These are phyloP conservation scores for Diacarnus erythraeanus DNA, from an alignment of 37 sponge, comb jelly and placozoan species.

Conservation along the genomic window DNA sequence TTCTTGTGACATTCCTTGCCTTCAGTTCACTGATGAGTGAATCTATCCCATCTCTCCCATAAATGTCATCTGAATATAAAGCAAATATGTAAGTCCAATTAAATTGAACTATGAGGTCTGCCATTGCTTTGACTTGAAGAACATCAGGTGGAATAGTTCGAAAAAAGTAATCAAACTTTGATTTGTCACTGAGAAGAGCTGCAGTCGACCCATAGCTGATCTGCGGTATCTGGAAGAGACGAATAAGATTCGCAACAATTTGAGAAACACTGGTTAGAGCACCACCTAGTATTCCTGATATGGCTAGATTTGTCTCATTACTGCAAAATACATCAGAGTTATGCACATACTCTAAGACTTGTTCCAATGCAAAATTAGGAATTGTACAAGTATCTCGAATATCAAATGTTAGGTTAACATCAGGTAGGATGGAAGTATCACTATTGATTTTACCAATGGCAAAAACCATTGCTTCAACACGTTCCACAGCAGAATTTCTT, in stretches of 20 bases:
- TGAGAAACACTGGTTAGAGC: constrained; percentile 49
- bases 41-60: constrained; percentile 50
- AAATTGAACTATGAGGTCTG: constrained; percentile 43
- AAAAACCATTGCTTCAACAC: constrained; percentile 69
- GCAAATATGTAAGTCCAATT: constrained; percentile 63
- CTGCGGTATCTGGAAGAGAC: constrained; percentile 75
- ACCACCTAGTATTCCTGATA: constrained; percentile 72
- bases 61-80: constrained; percentile 31
- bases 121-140: constrained; percentile 71
- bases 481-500: constrained; percentile 35
- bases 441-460: constrained; percentile 63
- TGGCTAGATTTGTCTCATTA: background rate
- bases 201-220: constrained; percentile 76
- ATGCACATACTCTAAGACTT: constrained; percentile 10
- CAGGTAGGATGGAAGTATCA: constrained; percentile 36
- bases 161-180: constrained; percentile 68
- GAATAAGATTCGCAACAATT: constrained; percentile 52
- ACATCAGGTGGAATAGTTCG: constrained; percentile 80
- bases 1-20: background rate
- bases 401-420: constrained; percentile 50
- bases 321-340: background rate
- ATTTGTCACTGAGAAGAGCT: constrained; percentile 58
- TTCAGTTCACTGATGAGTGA: constrained; percentile 19
- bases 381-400: constrained; percentile 72
- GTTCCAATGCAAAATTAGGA: constrained; percentile 30